These are phyloP conservation scores for Pocillopora damicornis DNA, from an alignment of 64 coral and sea anemone genomes.

Conservation along the genomic window DNA sequence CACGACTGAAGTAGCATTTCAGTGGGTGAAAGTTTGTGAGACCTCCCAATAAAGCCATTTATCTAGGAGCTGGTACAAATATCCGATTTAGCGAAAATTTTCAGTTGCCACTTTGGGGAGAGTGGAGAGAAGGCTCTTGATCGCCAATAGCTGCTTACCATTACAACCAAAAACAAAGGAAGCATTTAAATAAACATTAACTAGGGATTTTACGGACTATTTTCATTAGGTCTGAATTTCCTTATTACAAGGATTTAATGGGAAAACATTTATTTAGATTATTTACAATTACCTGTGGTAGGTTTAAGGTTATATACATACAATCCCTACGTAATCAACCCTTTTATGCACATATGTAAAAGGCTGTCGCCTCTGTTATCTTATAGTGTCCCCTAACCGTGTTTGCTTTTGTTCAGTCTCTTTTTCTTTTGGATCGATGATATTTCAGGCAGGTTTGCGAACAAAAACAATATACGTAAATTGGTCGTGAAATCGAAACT, in stretches of 20 bases:
- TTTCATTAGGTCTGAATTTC: not conserved
- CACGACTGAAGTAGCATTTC: too few relatives aligned
- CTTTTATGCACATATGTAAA: not conserved
- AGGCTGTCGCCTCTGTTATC: not conserved
- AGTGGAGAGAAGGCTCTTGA: too few relatives aligned
- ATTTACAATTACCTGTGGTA: slow-evolving; percentile 13
- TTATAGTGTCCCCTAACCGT: not conserved
- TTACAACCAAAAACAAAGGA: too few relatives aligned
- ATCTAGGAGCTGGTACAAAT: too few relatives aligned
- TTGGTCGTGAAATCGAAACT: not conserved
- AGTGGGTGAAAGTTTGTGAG: too few relatives aligned
- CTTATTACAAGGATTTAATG: not conserved
- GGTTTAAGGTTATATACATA: not conserved
- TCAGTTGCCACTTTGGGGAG: too few relatives aligned
- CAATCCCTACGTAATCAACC: slow-evolving; percentile 1
- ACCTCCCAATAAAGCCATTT: too few relatives aligned
- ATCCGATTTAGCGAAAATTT: too few relatives aligned
- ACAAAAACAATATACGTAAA: not conserved
- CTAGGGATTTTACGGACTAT: too few relatives aligned
- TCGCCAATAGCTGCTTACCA: too few relatives aligned
- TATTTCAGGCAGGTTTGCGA: not conserved
- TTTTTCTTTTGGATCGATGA: not conserved
- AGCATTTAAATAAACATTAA: too few relatives aligned
- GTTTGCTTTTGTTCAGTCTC: not conserved
- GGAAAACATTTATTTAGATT: slow-evolving; percentile 5